A percentile compares a stretch with the other conserved stretches of the same genome.
Conservation (phyloP, 2,113 vertebrate species). For the Blennius ocellaris region DNA sequence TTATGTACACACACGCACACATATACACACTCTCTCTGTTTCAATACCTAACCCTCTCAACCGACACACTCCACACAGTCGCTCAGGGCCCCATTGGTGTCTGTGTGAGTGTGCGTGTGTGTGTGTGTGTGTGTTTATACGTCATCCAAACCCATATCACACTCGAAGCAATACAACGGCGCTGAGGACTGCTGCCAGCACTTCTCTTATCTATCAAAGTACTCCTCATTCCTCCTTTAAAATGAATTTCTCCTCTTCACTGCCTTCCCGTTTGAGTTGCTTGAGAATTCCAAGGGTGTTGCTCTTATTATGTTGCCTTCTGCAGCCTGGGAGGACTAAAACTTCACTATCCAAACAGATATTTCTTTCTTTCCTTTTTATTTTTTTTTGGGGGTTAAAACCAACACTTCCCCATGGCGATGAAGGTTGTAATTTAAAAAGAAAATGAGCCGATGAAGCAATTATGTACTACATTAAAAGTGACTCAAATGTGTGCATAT, state of each 20-base stretch:
- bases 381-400: no score
- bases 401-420: neutral
- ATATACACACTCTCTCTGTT: conserved; percentile 18
- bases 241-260: conserved; percentile 75
- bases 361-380: neutral
- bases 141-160: conserved; percentile 53
- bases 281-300: conserved; percentile 54
- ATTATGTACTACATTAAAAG: conserved; percentile 10
- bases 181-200: conserved; percentile 61
- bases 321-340: conserved; percentile 34
- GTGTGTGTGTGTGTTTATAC: conserved; percentile 55
- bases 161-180: conserved; percentile 56
- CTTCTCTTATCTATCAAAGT: conserved; percentile 76
- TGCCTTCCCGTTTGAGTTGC: conserved; percentile 56
- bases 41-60: conserved; percentile 45
- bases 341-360: conserved; percentile 23
- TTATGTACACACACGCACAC: conserved; percentile 40
- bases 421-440: conserved; percentile 12
- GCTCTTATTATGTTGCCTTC: conserved; percentile 52
- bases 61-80: conserved; percentile 37
- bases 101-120: neutral
- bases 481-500: conserved; percentile 6
- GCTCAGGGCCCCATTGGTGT: conserved; percentile 33
- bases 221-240: conserved; percentile 65
- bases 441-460: neutral